phyloP scores from a whole-genome alignment of 2,797 vertebrate genomes.

The Acanthornis magna region DNA sequence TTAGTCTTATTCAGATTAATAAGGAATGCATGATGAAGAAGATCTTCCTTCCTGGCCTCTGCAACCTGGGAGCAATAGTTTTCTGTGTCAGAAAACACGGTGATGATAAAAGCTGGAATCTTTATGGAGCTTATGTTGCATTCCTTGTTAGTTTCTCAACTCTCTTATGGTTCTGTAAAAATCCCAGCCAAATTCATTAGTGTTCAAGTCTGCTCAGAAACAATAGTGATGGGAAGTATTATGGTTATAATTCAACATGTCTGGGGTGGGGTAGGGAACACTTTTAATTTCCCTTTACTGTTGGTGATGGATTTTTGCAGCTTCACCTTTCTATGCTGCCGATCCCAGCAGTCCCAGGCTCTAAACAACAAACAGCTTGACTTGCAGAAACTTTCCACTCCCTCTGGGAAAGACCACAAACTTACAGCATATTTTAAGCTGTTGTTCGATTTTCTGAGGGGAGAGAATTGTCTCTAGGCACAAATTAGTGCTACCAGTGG shows the following conservation, averaged over 20 bases:
- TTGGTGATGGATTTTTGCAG: slow-evolving; percentile 49
- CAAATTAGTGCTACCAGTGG: slow-evolving; percentile 69
- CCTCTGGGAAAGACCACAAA: slow-evolving; percentile 54
- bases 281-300: slow-evolving; percentile 57
- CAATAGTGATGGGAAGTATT: slow-evolving; percentile 24
- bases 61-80: slow-evolving; percentile 9
- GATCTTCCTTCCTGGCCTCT: background rate
- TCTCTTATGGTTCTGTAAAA: slow-evolving; percentile 21
- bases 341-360: slow-evolving; percentile 26
- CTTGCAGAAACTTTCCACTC: slow-evolving; percentile 64
- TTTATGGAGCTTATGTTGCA: background rate
- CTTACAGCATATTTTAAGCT: slow-evolving; percentile 65
- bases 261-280: slow-evolving; percentile 41
- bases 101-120: background rate
- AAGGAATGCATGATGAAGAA: background rate
- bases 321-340: slow-evolving; percentile 33
- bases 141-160: slow-evolving; percentile 28
- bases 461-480: slow-evolving; percentile 68
- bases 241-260: slow-evolving; percentile 29
- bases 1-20: background rate
- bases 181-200: slow-evolving; percentile 49
- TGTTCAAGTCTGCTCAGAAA: slow-evolving; percentile 29
- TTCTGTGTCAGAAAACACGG: background rate
- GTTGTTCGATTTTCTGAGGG: slow-evolving; percentile 67
- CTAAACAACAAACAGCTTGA: slow-evolving; percentile 54